These are phyloP conservation scores for Halcyon leucocephala DNA, from an alignment of 2,797 vertebrate species.

Conservation along the genomic window DNA sequence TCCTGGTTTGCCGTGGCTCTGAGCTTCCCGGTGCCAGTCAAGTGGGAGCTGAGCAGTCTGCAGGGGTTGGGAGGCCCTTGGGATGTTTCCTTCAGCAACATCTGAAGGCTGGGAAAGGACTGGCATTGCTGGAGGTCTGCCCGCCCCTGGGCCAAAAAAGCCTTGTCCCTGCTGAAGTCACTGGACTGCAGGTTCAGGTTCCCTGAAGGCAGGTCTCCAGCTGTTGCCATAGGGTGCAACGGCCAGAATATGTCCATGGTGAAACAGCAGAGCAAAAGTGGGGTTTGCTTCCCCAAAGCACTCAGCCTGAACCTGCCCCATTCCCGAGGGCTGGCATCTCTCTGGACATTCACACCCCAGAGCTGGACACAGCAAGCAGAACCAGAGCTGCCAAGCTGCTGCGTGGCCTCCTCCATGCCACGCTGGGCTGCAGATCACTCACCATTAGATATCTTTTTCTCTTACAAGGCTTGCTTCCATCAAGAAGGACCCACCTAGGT, in stretches of 20 bases:
- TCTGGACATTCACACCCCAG: not conserved
- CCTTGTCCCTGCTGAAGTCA: not conserved
- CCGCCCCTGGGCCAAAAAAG: not conserved
- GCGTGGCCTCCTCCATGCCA: not conserved
- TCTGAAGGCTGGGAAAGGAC: not conserved
- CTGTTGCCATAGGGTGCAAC: not conserved
- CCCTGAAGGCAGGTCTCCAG: not conserved
- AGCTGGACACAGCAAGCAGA: not conserved
- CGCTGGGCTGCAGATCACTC: not conserved
- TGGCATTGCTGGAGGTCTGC: not conserved
- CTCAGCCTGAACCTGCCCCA: not conserved
- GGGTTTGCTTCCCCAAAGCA: not conserved
- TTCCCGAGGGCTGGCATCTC: not conserved
- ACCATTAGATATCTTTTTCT: not conserved
- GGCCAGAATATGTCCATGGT: accelerated
- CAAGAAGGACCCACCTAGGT: not conserved
- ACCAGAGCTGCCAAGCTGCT: not conserved
- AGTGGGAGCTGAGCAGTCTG: not conserved
- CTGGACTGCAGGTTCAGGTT: not conserved
- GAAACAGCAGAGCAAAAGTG: not conserved
- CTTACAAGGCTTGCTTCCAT: not conserved
- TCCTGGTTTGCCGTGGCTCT: not conserved
- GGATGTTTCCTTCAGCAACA: not conserved
- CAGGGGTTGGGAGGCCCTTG: accelerated
- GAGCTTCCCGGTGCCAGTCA: accelerated